Base-by-base conservation (phyloP, 64 coral and sea anemone species). In the Astreopora myriophthalma region DNA sequence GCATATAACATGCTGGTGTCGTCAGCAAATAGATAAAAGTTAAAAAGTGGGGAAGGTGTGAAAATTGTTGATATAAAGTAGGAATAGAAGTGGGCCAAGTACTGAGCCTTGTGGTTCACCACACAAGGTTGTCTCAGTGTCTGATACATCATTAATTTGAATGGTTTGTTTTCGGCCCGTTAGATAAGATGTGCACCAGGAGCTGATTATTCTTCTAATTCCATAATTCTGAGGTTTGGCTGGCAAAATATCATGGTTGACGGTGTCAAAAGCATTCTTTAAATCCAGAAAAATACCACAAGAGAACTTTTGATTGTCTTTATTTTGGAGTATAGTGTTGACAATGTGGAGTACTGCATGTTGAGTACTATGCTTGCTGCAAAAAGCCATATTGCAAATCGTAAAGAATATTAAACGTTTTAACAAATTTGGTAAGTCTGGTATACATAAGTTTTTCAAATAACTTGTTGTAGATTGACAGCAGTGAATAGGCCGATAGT, bases 151-250 rank as follows among this genome's bases (percentile, higher is more conserved):
- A 55, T 0, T 55, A 55, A 55, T 17, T 55, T 55, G 11, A 12
- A 0, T 55, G 1, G 10, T 55, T 55, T 55, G 51, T 19, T 55
- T 55, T 55, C 51, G 0, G 2, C 16, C 51, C 0, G 16, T 55
- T 0, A 19, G 3, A 55, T 69, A 69, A 0, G 65, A 69, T 69
- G 20, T 69, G 29, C 23, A 69, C 65, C 25, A 69, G 65, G 65
- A 69, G 65, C 25, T 69, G 65, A 69, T 69, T 69, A 69, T 8
- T 9, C 27, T 0, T 69, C 65, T 69, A 28, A 69, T 14, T 8
- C 65, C 65, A 69, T 69, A 69, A 69, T 69, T 69, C 13, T 69
- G 20, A 69, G 25, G 65, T 69, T 69, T 69, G 25, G 65, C 65
- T 31, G 13, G 3, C 22, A 69, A 69, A 69, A 69, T 31, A 5